A percentile compares a stretch with the other conserved stretches of the same genome.
phyloP scores from a whole-genome alignment of 1,140 invertebrate genomes.

The Nomia melanderi region DNA sequence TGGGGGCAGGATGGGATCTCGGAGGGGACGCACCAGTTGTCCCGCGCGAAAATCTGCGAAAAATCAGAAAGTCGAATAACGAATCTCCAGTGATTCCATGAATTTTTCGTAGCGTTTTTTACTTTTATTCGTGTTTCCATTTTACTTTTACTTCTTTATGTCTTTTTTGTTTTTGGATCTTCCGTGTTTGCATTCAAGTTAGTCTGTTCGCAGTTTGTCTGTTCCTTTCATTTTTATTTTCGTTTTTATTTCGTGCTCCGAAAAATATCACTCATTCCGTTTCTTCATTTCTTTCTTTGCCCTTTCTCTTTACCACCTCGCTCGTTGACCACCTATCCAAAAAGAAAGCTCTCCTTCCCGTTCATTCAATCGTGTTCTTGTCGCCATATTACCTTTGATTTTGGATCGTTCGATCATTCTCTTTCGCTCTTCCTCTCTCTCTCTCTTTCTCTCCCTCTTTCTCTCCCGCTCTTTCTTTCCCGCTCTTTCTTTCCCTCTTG shows the following conservation, averaged over 20 bases:
- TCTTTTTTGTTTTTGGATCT: too few relatives aligned
- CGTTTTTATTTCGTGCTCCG: slow-evolving; percentile 20
- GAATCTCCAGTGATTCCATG: slow-evolving; percentile 64
- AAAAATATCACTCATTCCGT: slow-evolving; percentile 37
- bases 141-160: too few relatives aligned
- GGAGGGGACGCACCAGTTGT: slow-evolving; percentile 66
- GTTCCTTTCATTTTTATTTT: too few relatives aligned
- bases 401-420: background rate
- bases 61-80: slow-evolving; percentile 70
- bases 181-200: slow-evolving; percentile 17
- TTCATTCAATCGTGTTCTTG: slow-evolving; percentile 36
- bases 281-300: slow-evolving; percentile 52
- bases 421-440: background rate
- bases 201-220: background rate
- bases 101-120: slow-evolving; percentile 64
- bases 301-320: slow-evolving; percentile 64
- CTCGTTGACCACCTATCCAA: slow-evolving; percentile 58
- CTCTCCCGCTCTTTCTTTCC: slow-evolving; percentile 18
- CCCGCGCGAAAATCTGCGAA: slow-evolving; percentile 71
- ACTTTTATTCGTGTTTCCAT: slow-evolving; percentile 49
- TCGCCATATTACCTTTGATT: slow-evolving; percentile 29
- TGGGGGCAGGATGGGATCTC: slow-evolving; percentile 62
- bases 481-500: slow-evolving; percentile 16
- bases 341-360: slow-evolving; percentile 44
- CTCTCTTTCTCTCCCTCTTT: slow-evolving; percentile 40